Evolutionary conservation across 2,113 vertebrate species (phyloP).

Genomic region (Glaucidium brasilianum): DNA sequence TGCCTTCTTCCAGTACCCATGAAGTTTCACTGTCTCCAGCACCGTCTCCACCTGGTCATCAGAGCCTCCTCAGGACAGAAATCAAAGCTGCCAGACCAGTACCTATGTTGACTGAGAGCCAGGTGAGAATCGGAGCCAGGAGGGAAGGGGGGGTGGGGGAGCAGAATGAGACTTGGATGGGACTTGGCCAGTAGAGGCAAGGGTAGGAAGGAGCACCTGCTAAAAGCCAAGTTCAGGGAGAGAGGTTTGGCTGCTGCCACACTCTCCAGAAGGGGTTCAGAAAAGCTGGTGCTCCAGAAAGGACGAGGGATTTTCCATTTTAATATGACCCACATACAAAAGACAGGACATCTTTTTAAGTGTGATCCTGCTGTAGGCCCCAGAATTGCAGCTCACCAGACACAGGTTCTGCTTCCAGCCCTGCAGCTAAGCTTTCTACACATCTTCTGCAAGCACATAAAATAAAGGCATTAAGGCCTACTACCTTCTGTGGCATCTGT

Average conservation of each 20-base stretch:
- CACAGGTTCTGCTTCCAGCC: not conserved
- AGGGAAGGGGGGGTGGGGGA: not conserved
- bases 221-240: accelerated
- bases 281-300: not conserved
- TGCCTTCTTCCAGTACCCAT: not conserved
- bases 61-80: not conserved
- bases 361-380: not conserved
- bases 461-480: not conserved
- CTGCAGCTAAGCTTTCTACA: not conserved
- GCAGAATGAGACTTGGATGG: not conserved
- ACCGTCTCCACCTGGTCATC: not conserved
- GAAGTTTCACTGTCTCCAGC: not conserved
- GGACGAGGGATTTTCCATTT: not conserved
- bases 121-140: not conserved
- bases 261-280: not conserved
- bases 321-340: not conserved
- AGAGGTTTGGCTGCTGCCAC: not conserved
- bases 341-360: not conserved
- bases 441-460: not conserved
- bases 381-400: not conserved
- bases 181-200: not conserved
- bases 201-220: not conserved
- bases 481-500: not conserved
- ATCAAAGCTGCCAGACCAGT: not conserved
- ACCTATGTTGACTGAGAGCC: not conserved